Evolutionary conservation across 2,113 vertebrate species (phyloP), one percentile per base, ranked within the genome.

Genomic region (Lepus timidus): DNA sequence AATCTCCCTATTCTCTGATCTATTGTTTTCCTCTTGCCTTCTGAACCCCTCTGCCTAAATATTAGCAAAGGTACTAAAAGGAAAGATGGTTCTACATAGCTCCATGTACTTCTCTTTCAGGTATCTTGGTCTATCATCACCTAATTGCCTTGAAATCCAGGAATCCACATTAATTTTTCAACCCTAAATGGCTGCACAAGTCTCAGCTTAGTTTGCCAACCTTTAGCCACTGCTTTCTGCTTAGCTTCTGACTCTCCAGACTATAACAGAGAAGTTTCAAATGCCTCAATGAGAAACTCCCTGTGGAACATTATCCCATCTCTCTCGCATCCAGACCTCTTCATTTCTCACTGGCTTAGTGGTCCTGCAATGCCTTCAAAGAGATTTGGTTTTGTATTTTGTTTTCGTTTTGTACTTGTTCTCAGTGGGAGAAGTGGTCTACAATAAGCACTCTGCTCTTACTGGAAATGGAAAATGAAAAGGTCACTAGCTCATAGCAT

Each of bases 401-500:
- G 39, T 80, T 88, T 78, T 51, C 10, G 88, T 33, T 78, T 82
- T 51, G 52, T 73, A 44, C 22, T 51, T 84, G 23, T 89, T 52
- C 62, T 89, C 52, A 68, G 19, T 29, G 55, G 9, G 31, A 61
- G 0, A 16, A 51, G 23, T 82, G 31, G 6, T 29, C 65, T 36
- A 12, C 39, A 78, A 73, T 36, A 83, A 90, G 20, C 11, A 64
- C 6, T 86, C 62, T 82, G 78, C 49, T n/a, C 23, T 92, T 55
- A 89, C 14, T 58, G 19, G 6, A 96, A 58, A 87, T 70, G 51
- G 16, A 86, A 83, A 87, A 74, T 75, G 16, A 23, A 80, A 88
- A 76, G 12, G 33, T 70, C 65, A 64, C 11, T 29, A 33, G 10
- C 6, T 58, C 75, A 76, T 75, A 87, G n/a, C 36, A 80, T 83